Conservation (phyloP, 2,113 vertebrate species). For the Chroicocephalus ridibundus region DNA sequence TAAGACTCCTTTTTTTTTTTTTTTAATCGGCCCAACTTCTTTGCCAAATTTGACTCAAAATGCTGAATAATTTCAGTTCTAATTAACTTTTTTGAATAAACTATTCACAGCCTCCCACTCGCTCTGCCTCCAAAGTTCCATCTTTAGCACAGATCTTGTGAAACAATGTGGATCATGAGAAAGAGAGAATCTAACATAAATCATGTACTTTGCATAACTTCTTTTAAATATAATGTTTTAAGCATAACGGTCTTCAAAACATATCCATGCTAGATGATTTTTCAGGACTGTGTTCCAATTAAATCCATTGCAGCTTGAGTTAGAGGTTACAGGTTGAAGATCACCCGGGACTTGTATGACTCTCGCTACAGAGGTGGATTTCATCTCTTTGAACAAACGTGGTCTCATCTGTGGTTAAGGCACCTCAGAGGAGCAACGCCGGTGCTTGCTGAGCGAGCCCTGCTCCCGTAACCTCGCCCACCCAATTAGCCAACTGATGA, state of each 20-base stretch:
- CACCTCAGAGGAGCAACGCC: not conserved
- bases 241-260: not conserved
- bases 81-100: conserved; percentile 42
- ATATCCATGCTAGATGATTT: not conserved
- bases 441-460: not conserved
- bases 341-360: not conserved
- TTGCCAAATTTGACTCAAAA: conserved; percentile 18
- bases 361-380: not conserved
- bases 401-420: not conserved
- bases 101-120: conserved; percentile 54
- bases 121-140: conserved; percentile 62
- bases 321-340: not conserved
- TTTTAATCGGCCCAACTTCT: not conserved
- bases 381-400: not conserved
- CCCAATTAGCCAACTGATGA: not conserved
- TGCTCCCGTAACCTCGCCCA: conserved; percentile 22
- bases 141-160: conserved; percentile 38
- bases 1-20: not conserved
- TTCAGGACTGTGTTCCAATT: not conserved
- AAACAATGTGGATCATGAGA: conserved; percentile 37
- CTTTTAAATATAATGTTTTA: not conserved
- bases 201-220: not conserved
- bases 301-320: not conserved
- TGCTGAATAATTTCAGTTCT: conserved; percentile 42
- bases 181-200: conserved; percentile 11